Base-by-base conservation (phyloP, 1,140 invertebrate species). In the Sarcophaga bullata region DNA sequence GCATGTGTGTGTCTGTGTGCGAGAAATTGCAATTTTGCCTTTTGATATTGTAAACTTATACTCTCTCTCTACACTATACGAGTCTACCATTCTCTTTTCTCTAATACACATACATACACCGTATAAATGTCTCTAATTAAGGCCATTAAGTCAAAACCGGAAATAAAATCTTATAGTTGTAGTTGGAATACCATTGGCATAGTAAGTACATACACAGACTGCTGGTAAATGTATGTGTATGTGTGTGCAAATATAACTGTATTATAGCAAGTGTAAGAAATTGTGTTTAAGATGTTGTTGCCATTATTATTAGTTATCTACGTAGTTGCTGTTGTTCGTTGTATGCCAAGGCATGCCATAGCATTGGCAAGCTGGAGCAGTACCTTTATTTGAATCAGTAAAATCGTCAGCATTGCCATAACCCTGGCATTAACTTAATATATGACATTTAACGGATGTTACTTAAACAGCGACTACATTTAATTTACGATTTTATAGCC, bases 391-490 rank as follows among this genome's bases (percentile, higher is more conserved):
- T 52, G 13, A 52, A 52, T 52, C 50, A 52, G 50, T 52, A 52
- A 52, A 52, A 68, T 52, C 9, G 8, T 6, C 9, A 52, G 6
- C 50, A 9, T 52, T 52, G 19, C n/a, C 62, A 68, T 19, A 76
- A 47, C 48, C 46, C 73, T n/a, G 25, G 46, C 17, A 76, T 76
- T 76, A 76, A 76, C 73, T 76, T 76, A 76, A 76, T 76, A 49
- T 76, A 76, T 76, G 73, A 17, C 73, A 76, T 76, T 76, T 76
- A 76, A 49, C 73, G 73, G 73, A 76, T 76, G 73, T 76, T 76
- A 76, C 46, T 76, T 76, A 76, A 76, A 76, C 47, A 49, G 48
- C 73, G 48, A 17, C 73, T 76, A 50, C 73, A 47, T 46, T 19
- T 68, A 68, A 68, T 68, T 19, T 68, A 68, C 7, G 17, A 68